phyloP scores from a whole-genome alignment of 2,888 invertebrate species.

The Nephrocerus scutellatus region DNA sequence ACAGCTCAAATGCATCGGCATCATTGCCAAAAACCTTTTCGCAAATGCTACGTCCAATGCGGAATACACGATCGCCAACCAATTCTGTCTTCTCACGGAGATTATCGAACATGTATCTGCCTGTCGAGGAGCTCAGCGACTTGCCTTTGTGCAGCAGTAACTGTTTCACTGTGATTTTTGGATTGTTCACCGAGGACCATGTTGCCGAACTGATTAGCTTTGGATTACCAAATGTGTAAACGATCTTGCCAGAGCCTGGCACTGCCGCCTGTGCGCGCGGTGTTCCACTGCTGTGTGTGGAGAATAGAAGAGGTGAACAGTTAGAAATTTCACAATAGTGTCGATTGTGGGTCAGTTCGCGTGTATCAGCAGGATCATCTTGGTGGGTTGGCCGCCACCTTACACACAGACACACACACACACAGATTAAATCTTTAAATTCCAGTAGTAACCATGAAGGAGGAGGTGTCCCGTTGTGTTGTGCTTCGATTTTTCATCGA shows the following conservation, averaged over 20 bases:
- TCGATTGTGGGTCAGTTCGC: no score
- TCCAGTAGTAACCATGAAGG: no score
- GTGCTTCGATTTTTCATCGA: no score
- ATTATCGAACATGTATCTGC: slow-evolving; percentile 48
- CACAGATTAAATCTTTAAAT: no score
- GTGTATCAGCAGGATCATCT: no score
- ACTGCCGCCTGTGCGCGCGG: slow-evolving; percentile 30
- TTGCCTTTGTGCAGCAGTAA: slow-evolving; percentile 51
- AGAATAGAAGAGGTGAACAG: neutral
- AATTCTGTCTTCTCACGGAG: slow-evolving; percentile 37
- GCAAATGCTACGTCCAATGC: slow-evolving; percentile 39
- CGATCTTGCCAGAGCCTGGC: slow-evolving; percentile 53
- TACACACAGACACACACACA: no score
- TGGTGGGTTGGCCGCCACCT: no score
- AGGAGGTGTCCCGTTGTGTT: no score
- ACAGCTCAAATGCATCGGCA: slow-evolving; percentile 36
- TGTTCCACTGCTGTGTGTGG: slow-evolving; percentile 26
- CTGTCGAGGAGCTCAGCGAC: slow-evolving; percentile 30
- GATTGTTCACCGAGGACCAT: slow-evolving; percentile 35
- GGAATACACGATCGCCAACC: slow-evolving; percentile 39
- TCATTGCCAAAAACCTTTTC: slow-evolving; percentile 36
- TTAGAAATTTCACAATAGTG: no score
- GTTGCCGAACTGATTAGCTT: slow-evolving; percentile 44
- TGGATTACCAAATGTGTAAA: slow-evolving; percentile 57
- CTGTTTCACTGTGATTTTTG: slow-evolving; percentile 46